Evolutionary conservation across 2,797 vertebrate genomes (phyloP), one percentile per base, ranked within the genome.

Genomic region (Netta rufina): DNA sequence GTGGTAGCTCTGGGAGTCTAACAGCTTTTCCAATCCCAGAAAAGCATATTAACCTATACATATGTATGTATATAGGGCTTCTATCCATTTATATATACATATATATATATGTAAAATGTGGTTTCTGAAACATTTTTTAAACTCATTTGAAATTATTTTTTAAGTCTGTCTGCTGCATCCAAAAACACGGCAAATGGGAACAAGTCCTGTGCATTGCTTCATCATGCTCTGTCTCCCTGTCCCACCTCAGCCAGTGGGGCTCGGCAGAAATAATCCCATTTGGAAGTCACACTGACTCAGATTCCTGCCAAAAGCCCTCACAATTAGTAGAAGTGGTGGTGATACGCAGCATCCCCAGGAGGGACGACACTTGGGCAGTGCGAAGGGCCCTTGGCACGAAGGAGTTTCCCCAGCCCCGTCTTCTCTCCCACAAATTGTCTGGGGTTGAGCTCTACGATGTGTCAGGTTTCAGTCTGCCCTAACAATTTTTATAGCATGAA

Each of bases 1-100:
- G 18, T 0, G 0, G 56, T 3, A 1, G 5, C 38, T 56, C 76
- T 1, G 2, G 9, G 8, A 38, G 18, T 0, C 49, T 19, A 39
- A 1, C 28, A 45, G 5, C 16, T 22, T 53, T 62, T 27, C 30
- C 49, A 7, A 54, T n/a, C n/a, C 13, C 13, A 60, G 18, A 69
- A 18, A 20, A 69, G 27, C 78, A 76, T 6, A 7, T 54, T 20
- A 5, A 41, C 18, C 41, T 20, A 30, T 39, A 5, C 8, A 41
- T 64, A 18, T 36, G 36, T 8, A 24, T 6, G 15, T 36, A 21
- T 11, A 45, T 2, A 58, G 28, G 62, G 8, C 21, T 43, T 39
- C 41, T 43, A 15, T 32, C 3, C 11, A 18, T 70, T 83, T 8
- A 7, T 33, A 17, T 61, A n/a, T 7, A 21, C 11, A 22, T 9